A percentile compares a stretch with the other conserved stretches of the same genome.
Evolutionary conservation across 2,113 vertebrate species (phyloP).

Genomic region (Anarrhichthys ocellatus): DNA sequence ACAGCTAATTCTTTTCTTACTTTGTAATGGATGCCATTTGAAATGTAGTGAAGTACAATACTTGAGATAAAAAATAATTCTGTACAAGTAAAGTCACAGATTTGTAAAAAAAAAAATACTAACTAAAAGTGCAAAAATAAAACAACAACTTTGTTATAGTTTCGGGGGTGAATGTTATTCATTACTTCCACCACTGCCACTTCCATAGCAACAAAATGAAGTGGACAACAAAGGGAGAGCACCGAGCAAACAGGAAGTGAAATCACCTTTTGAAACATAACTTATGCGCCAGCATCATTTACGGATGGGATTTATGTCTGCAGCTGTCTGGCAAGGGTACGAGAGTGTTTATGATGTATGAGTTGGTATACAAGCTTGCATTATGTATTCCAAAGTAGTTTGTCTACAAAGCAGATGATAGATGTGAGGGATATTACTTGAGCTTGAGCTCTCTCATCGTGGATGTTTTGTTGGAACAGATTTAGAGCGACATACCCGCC

Average conservation of each 20-base stretch:
- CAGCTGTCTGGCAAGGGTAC: slow-evolving; percentile 18
- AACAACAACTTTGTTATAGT: too few relatives aligned
- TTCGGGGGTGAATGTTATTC: not conserved
- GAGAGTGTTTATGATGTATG: slow-evolving; percentile 20
- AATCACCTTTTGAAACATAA: not conserved
- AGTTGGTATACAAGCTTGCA: not conserved
- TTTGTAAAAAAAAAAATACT: too few relatives aligned
- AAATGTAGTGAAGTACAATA: not conserved
- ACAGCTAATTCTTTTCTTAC: not conserved
- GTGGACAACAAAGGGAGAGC: not conserved
- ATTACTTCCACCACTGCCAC: not conserved
- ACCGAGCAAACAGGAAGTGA: not conserved
- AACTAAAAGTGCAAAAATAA: too few relatives aligned
- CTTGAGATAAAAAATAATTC: not conserved
- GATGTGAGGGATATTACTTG: slow-evolving; percentile 10
- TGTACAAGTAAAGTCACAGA: too few relatives aligned
- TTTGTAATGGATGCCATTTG: not conserved
- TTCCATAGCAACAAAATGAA: slow-evolving; percentile 4
- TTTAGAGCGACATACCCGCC: not conserved
- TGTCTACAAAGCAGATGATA: slow-evolving; percentile 22
- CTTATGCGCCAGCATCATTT: not conserved
- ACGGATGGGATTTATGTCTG: not conserved
- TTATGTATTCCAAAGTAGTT: slow-evolving; percentile 38
- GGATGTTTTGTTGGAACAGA: not conserved
- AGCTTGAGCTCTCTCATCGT: slow-evolving; percentile 13